Base-by-base conservation (phyloP, 1,140 invertebrate genomes). In the Nylanderia fulva region DNA sequence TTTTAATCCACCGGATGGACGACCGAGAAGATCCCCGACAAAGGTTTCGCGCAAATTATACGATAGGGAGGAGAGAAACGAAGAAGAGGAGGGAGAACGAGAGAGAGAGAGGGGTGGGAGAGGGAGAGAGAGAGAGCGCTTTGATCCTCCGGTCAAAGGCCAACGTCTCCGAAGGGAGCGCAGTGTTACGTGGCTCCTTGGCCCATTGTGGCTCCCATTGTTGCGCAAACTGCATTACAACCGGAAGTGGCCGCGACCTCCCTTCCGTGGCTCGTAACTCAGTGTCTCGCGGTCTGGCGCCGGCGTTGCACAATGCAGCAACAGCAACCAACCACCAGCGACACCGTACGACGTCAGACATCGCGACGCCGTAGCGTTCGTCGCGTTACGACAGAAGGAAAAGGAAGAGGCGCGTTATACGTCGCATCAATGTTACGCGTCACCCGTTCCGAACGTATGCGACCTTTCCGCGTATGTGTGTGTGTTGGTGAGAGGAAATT, bases 171-270 rank as follows among this genome's bases (percentile, higher is more conserved):
- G 88, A 89, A 89, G 88, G 84, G 86, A 85, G 86, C 15, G 63
- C 76, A 75, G 61, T 87, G 88, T 89, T 90, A 90, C 88, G 68
- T 87, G 82, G 85, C 85, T 85, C 91, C 91, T 91, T 92, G 79
- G 91, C 89, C 92, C 88, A 93, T 94, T 94, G 94, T 93, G 88
- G 86, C 84, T 90, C 87, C 92, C 91, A 94, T 94, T 94, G 93
- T 94, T 90, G 91, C 90, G 91, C 93, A 94, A 95, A 94, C 94
- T 94, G 93, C 94, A 95, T 94, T 94, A 94, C 94, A 94, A 92
- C 89, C 92, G 94, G 94, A 95, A 94, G 94, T 94, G 90, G 91
- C 91, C 88, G 90, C 93, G 90, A 92, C 91, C 92, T 93, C 91
- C 92, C 93, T 94, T 94, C 94, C 94, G 92, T 91, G 88, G 88